Conservation (phyloP, 64 coral and sea anemone species). For the Cladopsammia gracilis region DNA sequence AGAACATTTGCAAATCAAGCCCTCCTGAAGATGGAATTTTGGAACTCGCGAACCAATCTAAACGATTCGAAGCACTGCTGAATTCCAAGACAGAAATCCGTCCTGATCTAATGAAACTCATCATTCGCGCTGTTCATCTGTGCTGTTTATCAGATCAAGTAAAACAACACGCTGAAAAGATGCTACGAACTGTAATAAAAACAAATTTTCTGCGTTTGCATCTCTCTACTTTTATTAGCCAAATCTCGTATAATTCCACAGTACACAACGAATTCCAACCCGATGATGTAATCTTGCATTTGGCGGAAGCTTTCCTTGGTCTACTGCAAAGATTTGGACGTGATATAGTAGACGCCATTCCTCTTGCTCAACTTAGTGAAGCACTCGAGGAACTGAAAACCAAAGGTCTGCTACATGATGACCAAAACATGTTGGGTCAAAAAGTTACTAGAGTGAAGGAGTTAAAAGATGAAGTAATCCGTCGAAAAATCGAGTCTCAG, state of each 20-base stretch:
- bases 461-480: constrained; percentile 23
- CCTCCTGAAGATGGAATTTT: constrained; percentile 23
- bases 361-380: constrained; percentile 3
- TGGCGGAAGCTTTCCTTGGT: constrained; percentile 20
- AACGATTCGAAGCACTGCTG: constrained; percentile 27
- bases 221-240: not conserved
- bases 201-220: not conserved
- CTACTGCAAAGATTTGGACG: constrained; percentile 21
- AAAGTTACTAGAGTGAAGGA: constrained; percentile 8
- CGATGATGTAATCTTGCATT: not conserved
- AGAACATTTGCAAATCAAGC: constrained; percentile 8
- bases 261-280: not conserved
- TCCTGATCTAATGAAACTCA: constrained; percentile 17
- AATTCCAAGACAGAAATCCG: constrained; percentile 11
- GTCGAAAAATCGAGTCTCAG: not conserved
- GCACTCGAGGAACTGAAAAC: constrained; percentile 1
- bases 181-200: not conserved
- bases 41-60: constrained; percentile 3
- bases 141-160: not conserved
- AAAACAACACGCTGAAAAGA: not conserved
- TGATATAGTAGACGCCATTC: not conserved
- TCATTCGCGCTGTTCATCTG: constrained; percentile 26
- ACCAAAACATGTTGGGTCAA: not conserved
- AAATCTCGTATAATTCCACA: not conserved
- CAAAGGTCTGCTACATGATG: not conserved